Conservation (phyloP, 2,113 vertebrate species). For the Galeopterus variegatus region DNA sequence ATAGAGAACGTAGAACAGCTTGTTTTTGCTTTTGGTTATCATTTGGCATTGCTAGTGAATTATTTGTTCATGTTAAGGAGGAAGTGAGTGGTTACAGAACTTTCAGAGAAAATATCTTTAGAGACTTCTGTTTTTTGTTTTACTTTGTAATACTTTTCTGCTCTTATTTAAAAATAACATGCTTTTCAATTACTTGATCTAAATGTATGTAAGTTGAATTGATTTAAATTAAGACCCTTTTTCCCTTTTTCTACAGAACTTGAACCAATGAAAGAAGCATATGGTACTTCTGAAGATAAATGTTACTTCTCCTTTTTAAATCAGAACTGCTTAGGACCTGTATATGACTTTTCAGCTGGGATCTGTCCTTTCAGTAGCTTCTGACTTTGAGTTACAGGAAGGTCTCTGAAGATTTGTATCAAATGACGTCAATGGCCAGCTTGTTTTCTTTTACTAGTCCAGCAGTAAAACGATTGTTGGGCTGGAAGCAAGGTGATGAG, state of each 20-base stretch:
- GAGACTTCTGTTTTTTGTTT: constrained; percentile 45
- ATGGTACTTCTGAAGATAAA: constrained; percentile 70
- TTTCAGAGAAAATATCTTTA: constrained; percentile 25
- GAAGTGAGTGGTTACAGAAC: constrained; percentile 10
- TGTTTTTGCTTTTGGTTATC: constrained; percentile 39
- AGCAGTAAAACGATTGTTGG: constrained; percentile 98
- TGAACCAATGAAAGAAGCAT: constrained; percentile 64
- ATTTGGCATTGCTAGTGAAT: constrained; percentile 33
- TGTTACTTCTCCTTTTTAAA: constrained; percentile 48
- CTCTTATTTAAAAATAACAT: constrained; percentile 34
- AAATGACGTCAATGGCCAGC: constrained; percentile 98
- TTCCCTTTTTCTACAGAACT: constrained; percentile 73
- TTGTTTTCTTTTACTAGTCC: constrained; percentile 99
- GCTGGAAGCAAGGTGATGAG: constrained; percentile 99
- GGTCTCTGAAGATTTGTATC: constrained; percentile 88
- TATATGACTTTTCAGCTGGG: constrained; percentile 59
- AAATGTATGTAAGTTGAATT: constrained; percentile 57
- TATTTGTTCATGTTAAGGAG: constrained; percentile 45
- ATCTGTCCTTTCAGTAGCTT: constrained; percentile 57
- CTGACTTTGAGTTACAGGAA: constrained; percentile 80
- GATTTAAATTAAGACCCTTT: constrained; percentile 64
- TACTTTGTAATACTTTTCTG: constrained; percentile 53
- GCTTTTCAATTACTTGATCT: constrained; percentile 12
- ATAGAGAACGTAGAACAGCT: neutral
- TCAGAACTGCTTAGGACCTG: constrained; percentile 73